Conservation (phyloP, 2,113 vertebrate species). For the Cochlearius cochlearius region DNA sequence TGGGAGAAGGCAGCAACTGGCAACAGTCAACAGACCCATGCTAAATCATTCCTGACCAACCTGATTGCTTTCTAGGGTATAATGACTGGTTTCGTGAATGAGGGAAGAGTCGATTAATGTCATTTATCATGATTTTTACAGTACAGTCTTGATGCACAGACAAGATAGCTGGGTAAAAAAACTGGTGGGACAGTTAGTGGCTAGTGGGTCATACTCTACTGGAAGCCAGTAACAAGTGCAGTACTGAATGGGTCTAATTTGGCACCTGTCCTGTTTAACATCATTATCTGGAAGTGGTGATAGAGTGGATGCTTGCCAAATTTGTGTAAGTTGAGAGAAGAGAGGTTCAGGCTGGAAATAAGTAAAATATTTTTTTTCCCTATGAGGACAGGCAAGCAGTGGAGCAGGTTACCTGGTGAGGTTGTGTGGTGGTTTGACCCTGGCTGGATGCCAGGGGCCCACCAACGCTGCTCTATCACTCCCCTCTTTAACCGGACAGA, state of each 20-base stretch:
- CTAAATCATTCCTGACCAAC: background rate
- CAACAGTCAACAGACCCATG: background rate
- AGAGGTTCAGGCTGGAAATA: background rate
- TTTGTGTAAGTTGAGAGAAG: background rate
- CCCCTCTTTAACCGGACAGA: too few relatives aligned
- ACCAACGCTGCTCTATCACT: too few relatives aligned
- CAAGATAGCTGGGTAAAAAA: background rate
- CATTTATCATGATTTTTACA: background rate
- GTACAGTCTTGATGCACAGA: background rate
- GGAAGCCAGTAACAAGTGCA: background rate
- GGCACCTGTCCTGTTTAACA: background rate
- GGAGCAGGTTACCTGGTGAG: background rate
- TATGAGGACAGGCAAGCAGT: background rate
- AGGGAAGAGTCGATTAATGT: background rate
- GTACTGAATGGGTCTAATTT: background rate
- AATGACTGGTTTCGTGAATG: background rate
- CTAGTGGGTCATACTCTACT: background rate
- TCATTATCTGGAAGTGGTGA: background rate
- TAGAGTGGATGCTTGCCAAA: background rate
- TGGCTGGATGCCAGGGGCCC: too few relatives aligned
- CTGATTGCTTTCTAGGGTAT: background rate
- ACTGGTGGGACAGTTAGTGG: background rate
- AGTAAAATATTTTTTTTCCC: background rate
- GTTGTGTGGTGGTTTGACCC: too few relatives aligned
- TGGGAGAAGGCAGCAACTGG: background rate